Evolutionary conservation across 2,113 vertebrate genomes (phyloP), one percentile per base, ranked within the genome.

Genomic region (Hassar affinis): DNA sequence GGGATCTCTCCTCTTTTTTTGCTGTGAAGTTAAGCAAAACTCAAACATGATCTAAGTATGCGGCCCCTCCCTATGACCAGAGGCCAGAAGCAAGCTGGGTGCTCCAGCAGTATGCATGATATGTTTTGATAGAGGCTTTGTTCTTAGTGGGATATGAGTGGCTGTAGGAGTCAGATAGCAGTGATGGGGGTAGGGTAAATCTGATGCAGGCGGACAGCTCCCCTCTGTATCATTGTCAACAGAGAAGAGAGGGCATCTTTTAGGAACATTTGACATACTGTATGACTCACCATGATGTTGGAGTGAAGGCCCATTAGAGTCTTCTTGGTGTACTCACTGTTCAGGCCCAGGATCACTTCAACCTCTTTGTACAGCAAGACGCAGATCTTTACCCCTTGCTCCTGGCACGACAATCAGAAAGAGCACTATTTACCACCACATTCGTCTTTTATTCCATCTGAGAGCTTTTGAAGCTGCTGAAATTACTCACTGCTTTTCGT

Each of bases 281-380:
- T 51, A 72, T 45, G 20, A 82, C 86, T 89, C 78, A 89, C 90
- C 86, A 57, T 89, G 84, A 91, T 90, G 85, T 89, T 89, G 14
- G 89, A 61, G 74, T 90, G 90, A 49, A 91, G 90, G 57, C 85
- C 81, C 72, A 85, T 87, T 17, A 91, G 85, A 6, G 90, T 91
- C 76, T 86, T 89, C 86, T 90, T 90, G 14, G 87, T 91, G 79
- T 90, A 91, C 4, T 89, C 89, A 54, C 90, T 89, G 82, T 91
- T 90, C 20, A 91, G 87, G 45, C 90, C 88, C 52, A 91, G 80
- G n/a, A 88, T 80, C 7, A 89, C 85, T 68, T 89, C 88, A 0
- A 90, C 87, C 30, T 91, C 90, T 72, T 90, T 91, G 78, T 91
- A 90, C 35, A 91, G 83, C 35, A 90, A 77, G 61, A 91, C 82